phyloP scores from a whole-genome alignment of 2,888 invertebrate genomes.

The Ormyrus rosae region DNA sequence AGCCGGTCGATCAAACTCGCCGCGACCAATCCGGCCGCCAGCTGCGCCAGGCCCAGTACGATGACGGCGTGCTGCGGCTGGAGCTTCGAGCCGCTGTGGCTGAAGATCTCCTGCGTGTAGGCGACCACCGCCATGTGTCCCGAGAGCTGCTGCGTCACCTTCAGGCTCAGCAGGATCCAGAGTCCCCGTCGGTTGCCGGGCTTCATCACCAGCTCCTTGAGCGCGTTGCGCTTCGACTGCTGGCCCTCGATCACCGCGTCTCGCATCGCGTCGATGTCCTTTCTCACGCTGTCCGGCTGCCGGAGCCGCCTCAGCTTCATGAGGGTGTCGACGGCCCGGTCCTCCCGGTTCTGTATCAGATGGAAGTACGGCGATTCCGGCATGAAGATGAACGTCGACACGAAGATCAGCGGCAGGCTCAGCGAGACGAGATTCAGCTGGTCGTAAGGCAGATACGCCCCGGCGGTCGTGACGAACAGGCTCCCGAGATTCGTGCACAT shows the following conservation, averaged over 20 bases:
- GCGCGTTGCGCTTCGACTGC: constrained; percentile 73
- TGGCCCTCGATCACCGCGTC: constrained; percentile 78
- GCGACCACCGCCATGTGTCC: constrained; percentile 80
- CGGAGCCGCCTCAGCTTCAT: constrained; percentile 78
- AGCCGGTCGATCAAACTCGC: constrained; percentile 80
- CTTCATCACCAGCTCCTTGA: constrained; percentile 77
- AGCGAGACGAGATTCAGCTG: constrained; percentile 78
- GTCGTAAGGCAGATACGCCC: constrained; percentile 76
- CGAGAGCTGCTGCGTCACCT: constrained; percentile 81
- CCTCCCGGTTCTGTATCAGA: constrained; percentile 77
- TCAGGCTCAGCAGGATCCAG: constrained; percentile 79
- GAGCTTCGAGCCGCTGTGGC: constrained; percentile 77
- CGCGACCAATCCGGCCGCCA: constrained; percentile 79
- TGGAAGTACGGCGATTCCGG: constrained; percentile 83
- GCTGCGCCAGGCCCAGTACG: constrained; percentile 78
- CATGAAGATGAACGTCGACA: constrained; percentile 79
- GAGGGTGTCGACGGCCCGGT: constrained; percentile 78
- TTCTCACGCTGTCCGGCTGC: constrained; percentile 76
- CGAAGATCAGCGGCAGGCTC: constrained; percentile 78
- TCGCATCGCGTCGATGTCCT: constrained; percentile 79
- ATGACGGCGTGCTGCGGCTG: constrained; percentile 78
- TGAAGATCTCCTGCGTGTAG: constrained; percentile 81
- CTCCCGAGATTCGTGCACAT: constrained; percentile 76
- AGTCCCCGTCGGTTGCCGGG: constrained; percentile 79
- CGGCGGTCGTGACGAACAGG: constrained; percentile 70